A percentile compares a stretch with the other conserved stretches of the same genome.
Conservation (phyloP, 2,888 invertebrate species). For the Camponotus fellah region DNA sequence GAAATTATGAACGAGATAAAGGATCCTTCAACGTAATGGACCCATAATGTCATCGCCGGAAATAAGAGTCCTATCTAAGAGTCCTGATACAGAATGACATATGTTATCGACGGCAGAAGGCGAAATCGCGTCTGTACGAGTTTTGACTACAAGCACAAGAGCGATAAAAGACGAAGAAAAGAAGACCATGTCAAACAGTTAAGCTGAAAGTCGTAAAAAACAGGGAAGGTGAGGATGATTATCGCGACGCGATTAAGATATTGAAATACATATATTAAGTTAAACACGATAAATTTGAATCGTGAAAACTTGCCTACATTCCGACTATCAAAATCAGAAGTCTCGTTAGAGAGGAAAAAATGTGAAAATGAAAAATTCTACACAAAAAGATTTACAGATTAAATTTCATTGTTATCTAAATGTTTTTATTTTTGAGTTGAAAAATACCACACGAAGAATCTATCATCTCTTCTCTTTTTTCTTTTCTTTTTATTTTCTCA, state of each 20-base stretch:
- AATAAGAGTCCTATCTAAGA: conserved; percentile 38
- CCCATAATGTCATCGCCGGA: conserved; percentile 18
- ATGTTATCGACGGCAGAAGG: conserved; percentile 19
- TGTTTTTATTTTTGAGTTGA: background rate
- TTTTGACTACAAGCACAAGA: background rate
- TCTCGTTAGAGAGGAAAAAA: background rate
- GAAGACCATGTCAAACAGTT: background rate
- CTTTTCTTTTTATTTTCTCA: background rate
- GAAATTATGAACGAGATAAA: conserved; percentile 55
- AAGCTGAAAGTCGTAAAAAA: conserved; percentile 21
- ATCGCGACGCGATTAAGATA: background rate
- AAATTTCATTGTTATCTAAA: background rate
- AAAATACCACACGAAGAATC: background rate
- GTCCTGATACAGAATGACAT: conserved; percentile 15
- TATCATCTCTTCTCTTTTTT: background rate
- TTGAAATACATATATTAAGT: conserved; percentile 9
- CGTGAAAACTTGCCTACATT: background rate
- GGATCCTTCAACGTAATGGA: conserved; percentile 15
- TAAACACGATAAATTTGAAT: conserved; percentile 12
- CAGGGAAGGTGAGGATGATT: too few relatives aligned
- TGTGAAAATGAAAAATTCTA: background rate
- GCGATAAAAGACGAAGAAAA: conserved; percentile 7
- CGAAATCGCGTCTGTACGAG: conserved; percentile 20
- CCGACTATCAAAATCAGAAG: background rate
- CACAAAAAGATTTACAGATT: background rate